Percentiles rank a stretch among this genome's conserved stretches.
These are phyloP conservation scores for Ctenomys sociabilis DNA, from an alignment of 2,113 vertebrate genomes.

Conservation along the genomic window DNA sequence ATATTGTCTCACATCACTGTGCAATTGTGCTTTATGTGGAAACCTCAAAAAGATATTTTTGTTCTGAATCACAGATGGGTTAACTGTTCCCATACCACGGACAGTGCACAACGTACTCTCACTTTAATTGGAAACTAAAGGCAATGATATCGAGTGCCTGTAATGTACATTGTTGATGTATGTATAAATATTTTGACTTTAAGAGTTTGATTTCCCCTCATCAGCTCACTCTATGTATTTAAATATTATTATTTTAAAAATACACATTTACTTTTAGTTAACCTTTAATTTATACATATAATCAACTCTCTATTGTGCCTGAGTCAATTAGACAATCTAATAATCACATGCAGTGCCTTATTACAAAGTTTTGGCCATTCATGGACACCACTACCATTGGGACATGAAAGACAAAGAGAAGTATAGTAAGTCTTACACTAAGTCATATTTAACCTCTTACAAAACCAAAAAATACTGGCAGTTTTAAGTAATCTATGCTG, in stretches of 20 bases:
- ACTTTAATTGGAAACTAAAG: neutral
- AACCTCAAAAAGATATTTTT: neutral
- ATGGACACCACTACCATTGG: neutral
- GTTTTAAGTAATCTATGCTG: neutral
- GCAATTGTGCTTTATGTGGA: neutral
- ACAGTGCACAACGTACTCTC: neutral
- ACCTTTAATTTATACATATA: slow-evolving; percentile 40
- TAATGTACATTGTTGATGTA: neutral
- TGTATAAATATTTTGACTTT: slow-evolving; percentile 67
- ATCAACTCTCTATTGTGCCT: slow-evolving; percentile 32
- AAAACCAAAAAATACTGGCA: neutral
- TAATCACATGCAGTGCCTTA: neutral
- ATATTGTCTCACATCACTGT: neutral
- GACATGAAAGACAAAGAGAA: neutral
- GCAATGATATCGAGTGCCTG: neutral
- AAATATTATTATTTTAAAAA: slow-evolving; percentile 53
- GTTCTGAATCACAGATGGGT: neutral
- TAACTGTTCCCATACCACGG: neutral
- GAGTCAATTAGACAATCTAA: slow-evolving; percentile 39
- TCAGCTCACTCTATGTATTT: neutral
- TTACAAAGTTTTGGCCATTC: neutral
- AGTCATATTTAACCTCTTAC: slow-evolving; percentile 3
- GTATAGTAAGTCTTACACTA: too few relatives aligned
- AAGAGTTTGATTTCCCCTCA: neutral
- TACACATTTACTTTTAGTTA: neutral